Conservation (phyloP, 1,140 invertebrate species). For the Bombyx mori region ASM3026992v2 NC_085131.1:1646001-1646500, state of each 20-base stretch:
- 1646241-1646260: conserved; percentile 2
- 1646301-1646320: conserved; percentile 50
- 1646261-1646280: conserved; percentile 13
- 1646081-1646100: conserved; percentile 48
- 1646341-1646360: conserved; percentile 49
- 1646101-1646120: conserved; percentile 32
- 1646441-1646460: conserved; percentile 99
- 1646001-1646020: conserved; percentile 33
- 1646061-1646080: conserved; percentile 39
- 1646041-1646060: conserved; percentile 30
- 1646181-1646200: neutral
- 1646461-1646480: conserved; percentile 97
- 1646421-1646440: conserved; percentile 99
- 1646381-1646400: conserved; percentile 36
- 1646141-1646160: conserved; percentile 45
- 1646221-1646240: conserved; percentile 11
- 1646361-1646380: conserved; percentile 33
- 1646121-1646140: conserved; percentile 37
- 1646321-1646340: conserved; percentile 50
- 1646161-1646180: conserved; percentile 31
- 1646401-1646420: conserved; percentile 86
- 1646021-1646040: conserved; percentile 26
- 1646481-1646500: conserved; percentile 1
- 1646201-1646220: conserved; percentile 9
- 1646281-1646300: conserved; percentile 35